A percentile compares a stretch with the other conserved stretches of the same genome.
Conservation (phyloP, 2,113 vertebrate species). For the Anas platyrhynchos region DNA sequence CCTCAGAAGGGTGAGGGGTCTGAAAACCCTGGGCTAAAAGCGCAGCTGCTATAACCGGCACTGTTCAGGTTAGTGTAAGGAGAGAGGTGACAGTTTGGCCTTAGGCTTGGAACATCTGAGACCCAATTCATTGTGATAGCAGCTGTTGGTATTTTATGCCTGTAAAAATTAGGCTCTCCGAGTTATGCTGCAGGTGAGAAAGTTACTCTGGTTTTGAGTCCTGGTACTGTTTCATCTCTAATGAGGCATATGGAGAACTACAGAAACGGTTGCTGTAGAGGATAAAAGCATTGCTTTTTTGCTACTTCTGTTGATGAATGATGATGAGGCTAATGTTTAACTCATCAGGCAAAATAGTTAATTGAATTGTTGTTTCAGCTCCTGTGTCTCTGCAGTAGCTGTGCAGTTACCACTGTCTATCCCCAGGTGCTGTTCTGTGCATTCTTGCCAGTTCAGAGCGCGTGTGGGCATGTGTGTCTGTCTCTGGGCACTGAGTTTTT, state of each 20-base stretch:
- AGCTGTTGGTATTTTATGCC: neutral
- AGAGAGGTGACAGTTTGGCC: neutral
- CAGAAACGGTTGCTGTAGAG: neutral
- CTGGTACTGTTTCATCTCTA: accelerated
- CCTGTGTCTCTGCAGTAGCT: neutral
- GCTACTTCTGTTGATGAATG: neutral
- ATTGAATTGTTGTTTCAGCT: neutral
- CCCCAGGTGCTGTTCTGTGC: neutral
- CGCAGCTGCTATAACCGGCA: neutral
- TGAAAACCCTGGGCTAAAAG: neutral
- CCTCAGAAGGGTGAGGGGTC: neutral
- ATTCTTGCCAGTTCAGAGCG: too few species aligned
- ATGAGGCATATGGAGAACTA: neutral
- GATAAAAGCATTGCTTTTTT: neutral
- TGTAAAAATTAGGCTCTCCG: neutral
- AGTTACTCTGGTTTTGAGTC: neutral
- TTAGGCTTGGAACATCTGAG: neutral
- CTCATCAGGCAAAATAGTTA: neutral
- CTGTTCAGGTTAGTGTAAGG: neutral
- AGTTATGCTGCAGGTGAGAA: neutral
- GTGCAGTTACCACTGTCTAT: neutral
- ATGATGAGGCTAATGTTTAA: neutral
- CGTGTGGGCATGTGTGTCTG: neutral
- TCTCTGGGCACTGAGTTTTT: accelerated
- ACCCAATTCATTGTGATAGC: neutral